Evolutionary conservation across 2,113 vertebrate genomes (phyloP).

Genomic region (Gobio gobio): DNA sequence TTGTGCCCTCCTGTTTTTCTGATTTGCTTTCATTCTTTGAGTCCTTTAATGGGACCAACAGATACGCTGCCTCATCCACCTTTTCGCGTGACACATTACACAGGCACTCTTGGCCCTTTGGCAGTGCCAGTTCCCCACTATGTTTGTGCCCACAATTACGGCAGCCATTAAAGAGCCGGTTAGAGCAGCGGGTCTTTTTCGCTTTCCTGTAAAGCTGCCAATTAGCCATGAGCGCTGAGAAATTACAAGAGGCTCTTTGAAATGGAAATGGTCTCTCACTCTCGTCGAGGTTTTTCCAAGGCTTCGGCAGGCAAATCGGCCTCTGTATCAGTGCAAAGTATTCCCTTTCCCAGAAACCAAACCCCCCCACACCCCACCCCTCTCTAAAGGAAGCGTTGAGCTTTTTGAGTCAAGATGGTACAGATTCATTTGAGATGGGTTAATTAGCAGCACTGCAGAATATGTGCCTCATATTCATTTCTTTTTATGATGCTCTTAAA

Average conservation of each 20-base stretch:
- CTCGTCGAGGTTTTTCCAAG: slow-evolving; percentile 43
- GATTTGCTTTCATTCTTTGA: background rate
- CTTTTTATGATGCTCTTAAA: background rate
- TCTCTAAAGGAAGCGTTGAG: background rate
- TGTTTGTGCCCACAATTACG: slow-evolving; percentile 56
- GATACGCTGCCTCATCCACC: background rate
- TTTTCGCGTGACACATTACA: slow-evolving; percentile 14
- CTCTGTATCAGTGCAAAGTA: slow-evolving; percentile 39
- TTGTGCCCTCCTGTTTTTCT: background rate
- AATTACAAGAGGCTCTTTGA: slow-evolving; percentile 59
- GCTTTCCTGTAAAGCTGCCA: slow-evolving; percentile 52
- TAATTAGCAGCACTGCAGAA: background rate
- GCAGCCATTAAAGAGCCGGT: slow-evolving; percentile 55
- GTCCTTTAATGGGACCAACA: background rate
- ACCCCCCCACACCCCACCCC: too few species aligned
- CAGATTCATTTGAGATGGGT: slow-evolving; percentile 25
- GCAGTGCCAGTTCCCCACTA: slow-evolving; percentile 29
- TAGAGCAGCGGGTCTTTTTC: slow-evolving; percentile 36
- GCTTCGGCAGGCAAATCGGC: slow-evolving; percentile 44
- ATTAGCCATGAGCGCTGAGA: slow-evolving; percentile 56
- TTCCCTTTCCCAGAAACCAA: slow-evolving; percentile 37
- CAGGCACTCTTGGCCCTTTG: slow-evolving; percentile 29
- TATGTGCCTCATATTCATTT: background rate
- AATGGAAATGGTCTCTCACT: slow-evolving; percentile 54
- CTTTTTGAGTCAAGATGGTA: slow-evolving; percentile 29